These are phyloP conservation scores for Sepioteuthis lessoniana DNA, from an alignment of 2,888 invertebrate genomes.

Conservation along the genomic window DNA sequence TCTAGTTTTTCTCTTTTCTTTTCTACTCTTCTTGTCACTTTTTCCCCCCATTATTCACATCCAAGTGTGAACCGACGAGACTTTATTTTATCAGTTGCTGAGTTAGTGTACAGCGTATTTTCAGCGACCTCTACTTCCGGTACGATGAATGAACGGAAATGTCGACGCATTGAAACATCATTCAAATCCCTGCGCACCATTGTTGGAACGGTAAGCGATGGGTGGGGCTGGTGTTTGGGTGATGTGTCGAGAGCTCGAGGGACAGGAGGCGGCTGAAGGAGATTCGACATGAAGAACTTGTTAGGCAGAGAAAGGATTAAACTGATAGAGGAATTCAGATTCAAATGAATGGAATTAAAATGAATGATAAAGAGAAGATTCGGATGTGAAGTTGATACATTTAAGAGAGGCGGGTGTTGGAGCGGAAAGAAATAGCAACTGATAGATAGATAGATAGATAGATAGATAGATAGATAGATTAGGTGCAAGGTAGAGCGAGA, in stretches of 20 bases:
- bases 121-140: constrained; percentile 12
- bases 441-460: background rate
- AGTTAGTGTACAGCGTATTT: background rate
- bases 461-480: background rate
- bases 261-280: background rate
- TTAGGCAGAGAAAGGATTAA: background rate
- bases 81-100: background rate
- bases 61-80: background rate
- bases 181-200: background rate
- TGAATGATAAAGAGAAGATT: background rate
- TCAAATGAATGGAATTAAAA: background rate
- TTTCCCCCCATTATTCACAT: background rate
- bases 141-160: background rate
- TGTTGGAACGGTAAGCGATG: background rate
- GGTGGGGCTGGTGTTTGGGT: background rate
- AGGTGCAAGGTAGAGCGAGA: no score
- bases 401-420: no score
- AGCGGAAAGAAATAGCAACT: background rate
- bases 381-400: no score
- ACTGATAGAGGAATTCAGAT: background rate
- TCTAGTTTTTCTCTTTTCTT: background rate
- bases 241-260: background rate
- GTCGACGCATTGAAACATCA: background rate
- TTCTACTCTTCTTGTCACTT: background rate
- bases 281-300: background rate